Percentiles rank a stretch among this genome's conserved stretches.
Evolutionary conservation across 2,113 vertebrate species (phyloP).

Genomic region (Rhinichthys klamathensis): DNA sequence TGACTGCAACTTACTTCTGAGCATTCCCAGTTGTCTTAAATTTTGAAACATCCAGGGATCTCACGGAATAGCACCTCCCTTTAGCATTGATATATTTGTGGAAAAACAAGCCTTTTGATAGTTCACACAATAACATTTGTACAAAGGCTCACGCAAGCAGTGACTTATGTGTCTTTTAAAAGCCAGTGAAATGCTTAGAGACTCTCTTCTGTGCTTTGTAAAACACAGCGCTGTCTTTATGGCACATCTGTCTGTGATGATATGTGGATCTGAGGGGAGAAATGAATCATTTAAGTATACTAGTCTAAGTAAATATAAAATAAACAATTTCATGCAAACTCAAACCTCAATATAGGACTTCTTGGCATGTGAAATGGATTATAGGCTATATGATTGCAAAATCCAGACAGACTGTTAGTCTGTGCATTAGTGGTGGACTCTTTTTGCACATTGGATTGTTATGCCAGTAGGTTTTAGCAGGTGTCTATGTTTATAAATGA

Average conservation of each 20-base stretch:
- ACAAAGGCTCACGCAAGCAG: constrained; percentile 41
- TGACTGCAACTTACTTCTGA: constrained; percentile 53
- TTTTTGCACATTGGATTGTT: no score
- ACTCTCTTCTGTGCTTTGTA: constrained; percentile 25
- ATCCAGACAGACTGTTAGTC: not conserved
- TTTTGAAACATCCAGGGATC: constrained; percentile 55
- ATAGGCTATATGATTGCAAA: not conserved
- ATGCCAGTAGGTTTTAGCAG: not conserved
- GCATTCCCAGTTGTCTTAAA: constrained; percentile 52
- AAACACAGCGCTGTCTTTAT: constrained; percentile 45
- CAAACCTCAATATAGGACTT: constrained; percentile 39
- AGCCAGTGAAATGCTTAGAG: constrained; percentile 29
- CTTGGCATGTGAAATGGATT: constrained; percentile 47
- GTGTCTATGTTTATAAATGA: not conserved
- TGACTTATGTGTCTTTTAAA: constrained; percentile 53
- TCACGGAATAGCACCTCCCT: constrained; percentile 61
- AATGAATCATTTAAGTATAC: constrained; percentile 53
- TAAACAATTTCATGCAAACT: constrained; percentile 49
- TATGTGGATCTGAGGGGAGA: constrained; percentile 43
- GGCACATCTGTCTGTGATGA: constrained; percentile 48
- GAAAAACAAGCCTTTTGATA: constrained; percentile 50
- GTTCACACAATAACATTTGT: constrained; percentile 47
- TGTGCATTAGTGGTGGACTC: no score
- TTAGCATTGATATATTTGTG: constrained; percentile 44
- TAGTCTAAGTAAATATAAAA: constrained; percentile 55